Conservation (phyloP, 2,797 vertebrate genomes). For the Anguilla anguilla region DNA sequence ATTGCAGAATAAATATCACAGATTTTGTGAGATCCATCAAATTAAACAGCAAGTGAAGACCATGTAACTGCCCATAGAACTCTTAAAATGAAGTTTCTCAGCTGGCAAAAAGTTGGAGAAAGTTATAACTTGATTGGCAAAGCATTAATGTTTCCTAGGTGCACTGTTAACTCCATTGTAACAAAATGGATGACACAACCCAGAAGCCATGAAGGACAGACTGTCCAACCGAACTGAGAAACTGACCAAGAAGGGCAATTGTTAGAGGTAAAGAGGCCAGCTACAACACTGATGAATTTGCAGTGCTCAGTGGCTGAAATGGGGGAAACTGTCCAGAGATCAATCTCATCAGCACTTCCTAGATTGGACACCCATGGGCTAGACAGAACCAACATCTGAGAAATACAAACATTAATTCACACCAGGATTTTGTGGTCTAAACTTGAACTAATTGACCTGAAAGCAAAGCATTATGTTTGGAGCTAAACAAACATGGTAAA, state of each 20-base stretch:
- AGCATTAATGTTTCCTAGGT: neutral
- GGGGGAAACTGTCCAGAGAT: neutral
- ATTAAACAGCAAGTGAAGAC: neutral
- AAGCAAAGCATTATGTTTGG: too few species aligned
- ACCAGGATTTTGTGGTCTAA: too few species aligned
- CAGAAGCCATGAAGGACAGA: neutral
- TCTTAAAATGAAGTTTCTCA: neutral
- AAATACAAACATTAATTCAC: too few species aligned
- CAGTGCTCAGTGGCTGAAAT: neutral
- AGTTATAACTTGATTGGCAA: neutral
- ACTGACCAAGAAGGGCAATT: neutral
- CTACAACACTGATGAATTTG: neutral
- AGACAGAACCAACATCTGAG: too few species aligned
- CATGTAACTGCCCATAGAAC: neutral
- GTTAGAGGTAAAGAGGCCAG: too few species aligned
- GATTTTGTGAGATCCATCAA: neutral
- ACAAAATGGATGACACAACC: neutral
- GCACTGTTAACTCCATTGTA: neutral
- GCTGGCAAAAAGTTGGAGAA: neutral
- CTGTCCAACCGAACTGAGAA: neutral
- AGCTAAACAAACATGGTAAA: too few species aligned
- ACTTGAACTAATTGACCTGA: too few species aligned
- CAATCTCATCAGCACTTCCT: neutral
- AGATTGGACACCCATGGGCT: neutral
- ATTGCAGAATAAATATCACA: neutral